phyloP scores from a whole-genome alignment of 1,140 invertebrate genomes.

The Tetranychus cinnabarinus region DNA sequence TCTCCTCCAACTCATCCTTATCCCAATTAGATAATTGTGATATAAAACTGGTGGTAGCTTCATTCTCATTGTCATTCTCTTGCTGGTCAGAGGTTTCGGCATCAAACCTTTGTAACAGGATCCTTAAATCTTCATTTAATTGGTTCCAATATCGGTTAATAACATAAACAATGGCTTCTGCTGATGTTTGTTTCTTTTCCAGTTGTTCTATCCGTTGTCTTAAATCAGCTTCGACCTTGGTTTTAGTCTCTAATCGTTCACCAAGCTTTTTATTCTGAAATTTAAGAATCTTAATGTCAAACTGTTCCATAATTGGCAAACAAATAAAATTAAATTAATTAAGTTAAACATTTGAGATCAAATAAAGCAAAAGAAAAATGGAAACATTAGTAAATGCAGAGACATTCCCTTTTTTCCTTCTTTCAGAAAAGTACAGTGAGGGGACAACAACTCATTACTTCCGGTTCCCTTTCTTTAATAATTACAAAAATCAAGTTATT shows the following conservation, averaged over 20 bases:
- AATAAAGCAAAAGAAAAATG: too few relatives aligned
- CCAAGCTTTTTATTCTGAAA: conserved; percentile 92
- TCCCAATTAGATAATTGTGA: conserved; percentile 94
- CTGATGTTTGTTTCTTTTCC: conserved; percentile 85
- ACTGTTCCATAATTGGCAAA: conserved; percentile 40
- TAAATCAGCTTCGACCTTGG: conserved; percentile 65
- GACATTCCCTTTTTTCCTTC: too few relatives aligned
- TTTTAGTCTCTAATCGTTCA: conserved; percentile 62
- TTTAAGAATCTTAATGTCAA: conserved; percentile 86
- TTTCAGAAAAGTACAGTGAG: too few relatives aligned
- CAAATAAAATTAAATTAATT: background rate
- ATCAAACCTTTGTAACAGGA: conserved; percentile 82
- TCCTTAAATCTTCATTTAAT: conserved; percentile 83
- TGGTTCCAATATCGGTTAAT: conserved; percentile 97
- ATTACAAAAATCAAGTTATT: too few relatives aligned
- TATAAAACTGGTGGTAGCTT: conserved; percentile 84
- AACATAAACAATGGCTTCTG: conserved; percentile 89
- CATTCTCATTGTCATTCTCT: conserved; percentile 46
- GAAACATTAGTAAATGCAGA: too few relatives aligned
- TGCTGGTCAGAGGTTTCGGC: conserved; percentile 84
- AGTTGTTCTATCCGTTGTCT: conserved; percentile 80
- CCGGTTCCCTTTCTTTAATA: too few relatives aligned
- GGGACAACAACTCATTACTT: too few relatives aligned
- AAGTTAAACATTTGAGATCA: too few relatives aligned
- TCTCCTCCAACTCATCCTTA: conserved; percentile 85